Percentiles rank a stretch among this genome's conserved stretches.
phyloP scores from a whole-genome alignment of 2,797 vertebrate genomes.

The Premnoplex brunnescens region DNA sequence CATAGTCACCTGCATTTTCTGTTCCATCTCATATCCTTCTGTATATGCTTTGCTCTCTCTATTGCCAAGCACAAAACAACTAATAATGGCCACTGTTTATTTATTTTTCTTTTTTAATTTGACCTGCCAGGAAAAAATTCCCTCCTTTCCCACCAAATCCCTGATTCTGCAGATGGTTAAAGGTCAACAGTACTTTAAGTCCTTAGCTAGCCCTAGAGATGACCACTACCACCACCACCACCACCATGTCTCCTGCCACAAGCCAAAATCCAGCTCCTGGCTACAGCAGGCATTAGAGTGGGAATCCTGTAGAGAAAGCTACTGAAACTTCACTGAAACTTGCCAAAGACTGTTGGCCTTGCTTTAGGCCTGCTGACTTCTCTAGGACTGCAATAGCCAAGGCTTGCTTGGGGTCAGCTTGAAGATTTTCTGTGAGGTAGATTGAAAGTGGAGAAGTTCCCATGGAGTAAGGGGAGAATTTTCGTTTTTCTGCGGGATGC shows the following conservation, averaged over 20 bases:
- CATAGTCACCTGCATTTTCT: conserved; percentile 17
- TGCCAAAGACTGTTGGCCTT: background rate
- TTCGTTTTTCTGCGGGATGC: background rate
- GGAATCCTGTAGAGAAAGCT: background rate
- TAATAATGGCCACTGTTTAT: background rate
- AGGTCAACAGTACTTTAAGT: background rate
- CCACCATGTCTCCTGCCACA: background rate
- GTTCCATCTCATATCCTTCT: background rate
- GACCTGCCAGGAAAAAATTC: background rate
- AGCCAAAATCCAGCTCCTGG: background rate
- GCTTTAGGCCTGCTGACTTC: background rate
- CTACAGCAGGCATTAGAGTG: background rate
- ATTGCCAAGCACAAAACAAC: background rate
- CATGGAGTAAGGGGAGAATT: background rate
- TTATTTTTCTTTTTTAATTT: background rate
- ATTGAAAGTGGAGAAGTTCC: background rate
- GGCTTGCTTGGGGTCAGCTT: background rate
- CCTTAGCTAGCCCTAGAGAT: background rate
- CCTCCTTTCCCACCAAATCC: background rate
- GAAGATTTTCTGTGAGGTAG: background rate
- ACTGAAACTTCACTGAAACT: background rate
- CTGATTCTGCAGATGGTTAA: background rate
- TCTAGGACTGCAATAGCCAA: background rate
- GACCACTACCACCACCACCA: background rate
- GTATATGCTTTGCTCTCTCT: background rate